Percentiles rank a stretch among this genome's conserved stretches.
These are phyloP conservation scores for Allygus modestus DNA, from an alignment of 2,888 invertebrate species.

Conservation along the genomic window DNA sequence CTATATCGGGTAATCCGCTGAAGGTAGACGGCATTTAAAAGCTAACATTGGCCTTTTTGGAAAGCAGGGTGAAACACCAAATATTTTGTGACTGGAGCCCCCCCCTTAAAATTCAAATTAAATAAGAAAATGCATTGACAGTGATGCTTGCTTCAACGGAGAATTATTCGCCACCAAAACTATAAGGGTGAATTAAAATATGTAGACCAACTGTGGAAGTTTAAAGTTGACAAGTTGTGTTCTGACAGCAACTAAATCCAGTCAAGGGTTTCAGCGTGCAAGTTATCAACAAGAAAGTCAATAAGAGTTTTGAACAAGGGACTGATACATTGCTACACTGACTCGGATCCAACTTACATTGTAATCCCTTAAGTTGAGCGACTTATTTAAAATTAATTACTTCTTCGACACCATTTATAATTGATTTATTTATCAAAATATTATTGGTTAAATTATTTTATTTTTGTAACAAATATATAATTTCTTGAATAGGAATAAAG, in stretches of 20 bases:
- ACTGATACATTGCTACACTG: not conserved
- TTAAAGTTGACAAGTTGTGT: constrained; percentile 12
- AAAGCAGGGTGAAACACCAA: no score
- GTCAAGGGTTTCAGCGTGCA: not conserved
- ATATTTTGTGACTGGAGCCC: no score
- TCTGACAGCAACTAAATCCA: not conserved
- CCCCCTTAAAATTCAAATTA: not conserved
- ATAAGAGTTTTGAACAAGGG: constrained; percentile 6
- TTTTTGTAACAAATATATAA: no score
- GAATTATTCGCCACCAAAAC: not conserved
- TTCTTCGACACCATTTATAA: no score
- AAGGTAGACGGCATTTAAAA: no score
- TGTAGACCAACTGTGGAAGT: constrained; percentile 5
- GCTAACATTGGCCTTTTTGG: no score
- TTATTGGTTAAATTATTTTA: no score
- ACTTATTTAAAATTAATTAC: no score
- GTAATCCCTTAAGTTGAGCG: no score
- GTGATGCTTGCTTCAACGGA: not conserved
- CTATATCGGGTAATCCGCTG: no score
- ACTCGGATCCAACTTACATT: not conserved
- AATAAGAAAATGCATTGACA: not conserved
- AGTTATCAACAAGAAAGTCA: constrained; percentile 12
- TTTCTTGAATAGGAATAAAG: no score
- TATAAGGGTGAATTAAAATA: not conserved
- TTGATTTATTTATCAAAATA: no score